These are phyloP conservation scores for Pachyuromys duprasi DNA, from an alignment of 2,797 vertebrate genomes.

Conservation along the genomic window DNA sequence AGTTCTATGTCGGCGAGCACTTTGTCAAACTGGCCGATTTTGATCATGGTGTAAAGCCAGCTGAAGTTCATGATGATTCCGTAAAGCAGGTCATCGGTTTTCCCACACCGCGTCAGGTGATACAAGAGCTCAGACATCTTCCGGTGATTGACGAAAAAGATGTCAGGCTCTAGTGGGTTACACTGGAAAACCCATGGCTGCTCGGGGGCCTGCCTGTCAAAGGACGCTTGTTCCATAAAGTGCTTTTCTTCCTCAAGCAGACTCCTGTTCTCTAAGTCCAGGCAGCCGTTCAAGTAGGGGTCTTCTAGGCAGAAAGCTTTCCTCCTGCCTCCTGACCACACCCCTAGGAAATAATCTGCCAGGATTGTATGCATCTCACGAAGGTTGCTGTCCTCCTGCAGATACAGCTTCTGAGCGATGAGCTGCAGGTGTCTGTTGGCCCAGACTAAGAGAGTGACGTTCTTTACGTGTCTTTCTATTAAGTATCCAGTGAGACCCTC, in stretches of 20 bases:
- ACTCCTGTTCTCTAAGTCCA: conserved; percentile 93
- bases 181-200: conserved; percentile 99
- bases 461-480: conserved; percentile 97
- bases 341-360: conserved; percentile 98
- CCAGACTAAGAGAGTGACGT: conserved; percentile 97
- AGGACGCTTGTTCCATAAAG: conserved; percentile 93
- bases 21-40: conserved; percentile 98
- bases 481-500: conserved; percentile 97
- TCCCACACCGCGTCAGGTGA: conserved; percentile 96
- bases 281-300: conserved; percentile 90
- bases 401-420: conserved; percentile 98
- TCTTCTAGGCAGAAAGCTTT: conserved; percentile 94
- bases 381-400: conserved; percentile 94
- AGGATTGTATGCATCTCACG: conserved; percentile 98
- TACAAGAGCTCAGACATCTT: conserved; percentile 98
- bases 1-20: conserved; percentile 96
- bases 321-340: conserved; percentile 98
- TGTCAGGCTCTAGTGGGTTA: conserved; percentile 97
- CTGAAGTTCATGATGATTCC: conserved; percentile 99
- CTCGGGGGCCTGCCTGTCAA: conserved; percentile 97
- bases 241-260: conserved; percentile 93
- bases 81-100: conserved; percentile 96
- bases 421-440: conserved; percentile 99
- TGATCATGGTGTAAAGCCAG: conserved; percentile 99
- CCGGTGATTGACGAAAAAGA: conserved; percentile 99